Evolutionary conservation across 2,113 vertebrate species (phyloP), one percentile per base, ranked within the genome.

Genomic region (Lota lota): DNA sequence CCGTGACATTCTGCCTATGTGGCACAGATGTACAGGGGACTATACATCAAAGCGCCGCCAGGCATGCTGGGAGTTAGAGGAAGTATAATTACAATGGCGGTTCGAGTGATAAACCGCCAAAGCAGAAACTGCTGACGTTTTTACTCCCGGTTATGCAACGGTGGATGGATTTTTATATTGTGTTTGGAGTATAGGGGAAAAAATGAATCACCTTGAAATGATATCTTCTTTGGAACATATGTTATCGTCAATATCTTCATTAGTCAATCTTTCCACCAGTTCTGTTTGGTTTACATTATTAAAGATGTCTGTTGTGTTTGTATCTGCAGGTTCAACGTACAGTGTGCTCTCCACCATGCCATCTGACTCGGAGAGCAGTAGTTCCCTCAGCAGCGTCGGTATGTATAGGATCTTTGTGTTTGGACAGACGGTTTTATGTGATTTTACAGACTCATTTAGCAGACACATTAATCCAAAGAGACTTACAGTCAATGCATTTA

Each of bases 321-420:
- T 63, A 11, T 64, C 56, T 64, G 18, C 88, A 99, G 97, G 97
- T 24, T 99, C 97, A 66, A 98, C 97, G 0, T 98, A 98, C 92
- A 99, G 97, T 17, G 95, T 99, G 67, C 90, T 99, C 88, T 98
- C 97, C 82, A 98, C 96, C 78, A 99, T 99, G 97, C 97, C 97
- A 22, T 99, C 97, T 1, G 97, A 99, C 90, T 99, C 97, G 0
- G 97, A 98, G 90, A 99, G 97, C 93, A 99, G 97, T 91, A 96
- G 96, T 80, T 99, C 97, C 64, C 94, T 98, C 87, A 99, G 97
- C 86, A 99, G 97, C 68, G 93, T 95, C 53, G 97, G 97, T 99
- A 92, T 89, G 97, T 96, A 79, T 66, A 62, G 40, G 10, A 47
- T 10, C 40, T 47, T 33, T 33, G 28, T 33, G 28, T 33, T 33